These are phyloP conservation scores for Meandrusa payeni DNA, from an alignment of 2,888 invertebrate species.

Conservation along the genomic window DNA sequence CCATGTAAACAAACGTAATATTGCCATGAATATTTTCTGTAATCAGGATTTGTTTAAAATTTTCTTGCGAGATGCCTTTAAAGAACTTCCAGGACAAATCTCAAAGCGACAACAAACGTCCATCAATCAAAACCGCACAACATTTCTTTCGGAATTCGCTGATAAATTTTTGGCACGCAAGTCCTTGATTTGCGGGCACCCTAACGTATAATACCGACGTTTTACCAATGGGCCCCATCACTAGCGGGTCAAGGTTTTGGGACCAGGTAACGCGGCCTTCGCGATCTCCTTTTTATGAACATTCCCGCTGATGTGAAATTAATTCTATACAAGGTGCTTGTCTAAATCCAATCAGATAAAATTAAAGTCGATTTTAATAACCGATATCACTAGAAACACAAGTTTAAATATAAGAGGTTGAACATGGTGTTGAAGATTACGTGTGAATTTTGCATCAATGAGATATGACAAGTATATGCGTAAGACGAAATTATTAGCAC, in stretches of 20 bases:
- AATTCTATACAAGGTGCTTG: neutral
- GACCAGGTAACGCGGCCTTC: slow-evolving; percentile 30
- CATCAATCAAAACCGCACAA: slow-evolving; percentile 27
- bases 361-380: no score
- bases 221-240: slow-evolving; percentile 37
- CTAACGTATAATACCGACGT: slow-evolving; percentile 37
- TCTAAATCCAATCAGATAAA: neutral
- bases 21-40: no score
- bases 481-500: no score
- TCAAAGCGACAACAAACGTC: no score
- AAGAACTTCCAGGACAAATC: no score
- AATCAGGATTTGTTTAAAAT: no score
- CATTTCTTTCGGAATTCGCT: slow-evolving; percentile 35
- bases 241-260: slow-evolving; percentile 46
- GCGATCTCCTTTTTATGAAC: slow-evolving; percentile 30
- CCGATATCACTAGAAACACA: no score
- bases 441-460: no score
- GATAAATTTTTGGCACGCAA: slow-evolving; percentile 46
- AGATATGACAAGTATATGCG: no score
- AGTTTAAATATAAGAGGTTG: no score
- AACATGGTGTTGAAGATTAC: no score
- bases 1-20: no score
- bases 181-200: slow-evolving; percentile 34
- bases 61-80: slow-evolving; percentile 9
- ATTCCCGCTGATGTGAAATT: slow-evolving; percentile 20